Percentiles rank a stretch among this genome's conserved stretches.
These are phyloP conservation scores for Psephotus haematonotus DNA, from an alignment of 2,113 vertebrate species.

Conservation along the genomic window DNA sequence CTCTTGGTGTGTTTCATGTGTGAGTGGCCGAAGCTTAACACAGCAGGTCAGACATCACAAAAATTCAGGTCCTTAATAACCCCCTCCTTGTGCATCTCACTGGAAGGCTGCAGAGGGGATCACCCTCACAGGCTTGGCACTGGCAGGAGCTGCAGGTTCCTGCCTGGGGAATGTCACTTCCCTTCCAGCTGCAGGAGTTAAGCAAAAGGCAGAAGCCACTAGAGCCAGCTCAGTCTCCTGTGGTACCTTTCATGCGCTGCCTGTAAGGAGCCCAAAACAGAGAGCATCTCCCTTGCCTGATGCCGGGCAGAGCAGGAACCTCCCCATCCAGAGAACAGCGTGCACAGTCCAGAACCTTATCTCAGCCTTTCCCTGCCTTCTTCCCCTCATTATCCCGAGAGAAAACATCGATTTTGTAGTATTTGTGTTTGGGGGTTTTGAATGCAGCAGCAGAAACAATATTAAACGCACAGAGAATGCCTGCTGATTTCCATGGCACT, in stretches of 20 bases:
- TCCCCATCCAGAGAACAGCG: neutral
- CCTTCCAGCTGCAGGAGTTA: neutral
- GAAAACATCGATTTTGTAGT: neutral
- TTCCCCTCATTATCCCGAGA: neutral
- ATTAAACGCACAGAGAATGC: neutral
- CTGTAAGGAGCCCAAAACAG: neutral
- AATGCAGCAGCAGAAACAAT: neutral
- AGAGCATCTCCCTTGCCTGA: neutral
- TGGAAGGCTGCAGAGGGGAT: neutral
- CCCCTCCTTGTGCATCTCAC: neutral
- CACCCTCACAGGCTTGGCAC: neutral
- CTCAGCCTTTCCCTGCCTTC: neutral
- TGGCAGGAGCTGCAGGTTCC: neutral
- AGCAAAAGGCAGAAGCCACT: neutral
- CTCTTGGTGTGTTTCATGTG: neutral
- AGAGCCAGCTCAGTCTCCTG: neutral
- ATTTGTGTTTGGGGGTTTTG: neutral
- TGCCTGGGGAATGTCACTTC: neutral
- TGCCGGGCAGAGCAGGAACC: neutral
- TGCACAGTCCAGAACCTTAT: neutral
- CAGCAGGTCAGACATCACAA: neutral
- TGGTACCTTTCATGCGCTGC: neutral
- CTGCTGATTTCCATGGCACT: neutral
- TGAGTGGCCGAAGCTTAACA: neutral
- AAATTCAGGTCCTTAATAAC: neutral